Percentiles rank a stretch among this genome's conserved stretches.
phyloP scores from a whole-genome alignment of 2,888 invertebrate species.

The Megaustenia siamemsis region DNA sequence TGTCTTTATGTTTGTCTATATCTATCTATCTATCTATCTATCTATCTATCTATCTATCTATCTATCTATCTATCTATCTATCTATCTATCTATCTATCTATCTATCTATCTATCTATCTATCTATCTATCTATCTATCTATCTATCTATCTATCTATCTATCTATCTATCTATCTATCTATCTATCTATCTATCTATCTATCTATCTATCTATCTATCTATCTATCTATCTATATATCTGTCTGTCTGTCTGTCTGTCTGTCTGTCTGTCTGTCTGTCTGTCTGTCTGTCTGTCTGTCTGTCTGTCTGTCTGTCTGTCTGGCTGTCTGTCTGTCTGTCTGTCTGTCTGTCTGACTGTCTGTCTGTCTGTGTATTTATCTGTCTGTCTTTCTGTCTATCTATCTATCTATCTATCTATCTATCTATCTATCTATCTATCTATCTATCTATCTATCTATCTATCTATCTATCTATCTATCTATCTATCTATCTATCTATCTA shows the following conservation, averaged over 20 bases:
- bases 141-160: constrained; percentile 6
- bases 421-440: constrained; percentile 24
- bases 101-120: not conserved
- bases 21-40: constrained; percentile 27
- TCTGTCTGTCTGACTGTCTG: constrained; percentile 5
- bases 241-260: not conserved
- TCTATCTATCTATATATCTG: too few relatives aligned
- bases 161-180: not conserved
- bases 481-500: constrained; percentile 33
- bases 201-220: not conserved
- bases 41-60: constrained; percentile 23
- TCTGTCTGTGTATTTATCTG: not conserved
- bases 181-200: not conserved
- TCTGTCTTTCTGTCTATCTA: constrained; percentile 3
- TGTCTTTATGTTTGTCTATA: too few relatives aligned
- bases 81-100: constrained; percentile 30
- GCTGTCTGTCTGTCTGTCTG: constrained; percentile 23
- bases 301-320: constrained; percentile 11
- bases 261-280: not conserved
- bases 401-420: constrained; percentile 25
- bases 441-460: constrained; percentile 31
- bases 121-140: not conserved
- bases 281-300: constrained; percentile 5
- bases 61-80: too few relatives aligned
- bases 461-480: constrained; percentile 31